Evolutionary conservation across 2,797 vertebrate species (phyloP).

Genomic region (Ceyx erithaca): DNA sequence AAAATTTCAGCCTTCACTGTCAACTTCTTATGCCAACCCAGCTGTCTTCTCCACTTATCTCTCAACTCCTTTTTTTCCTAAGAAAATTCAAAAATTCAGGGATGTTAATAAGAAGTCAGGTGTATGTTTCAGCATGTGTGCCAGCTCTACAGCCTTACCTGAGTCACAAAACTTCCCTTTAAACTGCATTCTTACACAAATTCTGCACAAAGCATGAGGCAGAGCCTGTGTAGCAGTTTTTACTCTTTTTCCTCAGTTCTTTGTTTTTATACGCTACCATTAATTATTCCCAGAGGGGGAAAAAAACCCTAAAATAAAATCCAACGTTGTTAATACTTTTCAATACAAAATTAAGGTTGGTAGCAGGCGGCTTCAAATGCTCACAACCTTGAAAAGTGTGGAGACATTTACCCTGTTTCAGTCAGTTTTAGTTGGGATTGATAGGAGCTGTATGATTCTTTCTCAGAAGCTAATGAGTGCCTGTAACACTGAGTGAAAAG

Average conservation of each 20-base stretch:
- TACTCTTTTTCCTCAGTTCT: background rate
- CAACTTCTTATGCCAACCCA: background rate
- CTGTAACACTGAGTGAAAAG: constrained; percentile 37
- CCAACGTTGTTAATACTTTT: background rate
- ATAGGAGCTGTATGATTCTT: constrained; percentile 11
- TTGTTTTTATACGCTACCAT: background rate
- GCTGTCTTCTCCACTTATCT: background rate
- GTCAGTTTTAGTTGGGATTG: constrained; percentile 25
- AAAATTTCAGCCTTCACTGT: background rate
- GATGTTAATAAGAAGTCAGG: background rate
- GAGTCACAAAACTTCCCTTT: background rate
- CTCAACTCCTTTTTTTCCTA: background rate
- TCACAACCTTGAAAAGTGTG: background rate
- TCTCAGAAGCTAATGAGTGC: constrained; percentile 55
- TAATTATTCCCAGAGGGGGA: background rate
- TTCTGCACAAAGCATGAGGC: background rate
- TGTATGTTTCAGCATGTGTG: background rate
- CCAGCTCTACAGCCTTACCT: background rate
- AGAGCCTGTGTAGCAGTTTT: background rate
- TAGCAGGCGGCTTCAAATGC: background rate
- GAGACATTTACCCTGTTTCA: constrained; percentile 14
- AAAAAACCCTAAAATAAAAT: background rate
- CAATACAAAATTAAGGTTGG: constrained; percentile 19
- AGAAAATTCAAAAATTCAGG: background rate
- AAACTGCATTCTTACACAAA: background rate